Conservation (phyloP, 2,888 invertebrate genomes). For the Ligdia adustata region DNA sequence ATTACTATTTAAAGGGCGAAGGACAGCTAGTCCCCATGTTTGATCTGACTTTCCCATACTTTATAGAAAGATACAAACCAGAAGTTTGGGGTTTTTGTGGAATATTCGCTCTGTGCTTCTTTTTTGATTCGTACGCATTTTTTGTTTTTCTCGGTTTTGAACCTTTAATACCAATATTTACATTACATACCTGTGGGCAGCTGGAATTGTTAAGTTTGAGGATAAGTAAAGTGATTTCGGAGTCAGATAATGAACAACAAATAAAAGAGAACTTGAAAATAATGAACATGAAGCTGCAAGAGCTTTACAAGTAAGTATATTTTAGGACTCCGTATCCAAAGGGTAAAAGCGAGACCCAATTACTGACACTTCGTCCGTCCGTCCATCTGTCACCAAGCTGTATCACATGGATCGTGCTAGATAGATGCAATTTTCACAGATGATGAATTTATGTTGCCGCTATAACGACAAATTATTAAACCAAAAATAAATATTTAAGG, state of each 20-base stretch:
- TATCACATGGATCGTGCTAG: no score
- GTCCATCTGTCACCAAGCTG: no score
- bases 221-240: conserved; percentile 47
- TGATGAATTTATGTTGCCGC: no score
- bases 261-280: conserved; percentile 47
- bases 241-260: conserved; percentile 37
- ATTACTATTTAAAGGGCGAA: conserved; percentile 45
- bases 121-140: conserved; percentile 48
- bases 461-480: no score
- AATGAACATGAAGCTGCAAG: conserved; percentile 56
- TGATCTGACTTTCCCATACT: conserved; percentile 51
- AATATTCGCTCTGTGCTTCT: conserved; percentile 39
- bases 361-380: no score
- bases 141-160: conserved; percentile 62
- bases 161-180: conserved; percentile 65
- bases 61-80: conserved; percentile 50
- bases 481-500: no score
- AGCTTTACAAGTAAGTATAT: conserved; percentile 59
- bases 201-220: conserved; percentile 55
- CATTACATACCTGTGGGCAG: conserved; percentile 65
- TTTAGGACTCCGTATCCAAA: no score
- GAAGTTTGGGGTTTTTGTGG: conserved; percentile 37
- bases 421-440: no score
- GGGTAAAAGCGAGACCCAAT: no score
- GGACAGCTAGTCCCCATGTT: conserved; percentile 55